phyloP scores from a whole-genome alignment of 2,888 invertebrate species.

The Nineta flava region DNA sequence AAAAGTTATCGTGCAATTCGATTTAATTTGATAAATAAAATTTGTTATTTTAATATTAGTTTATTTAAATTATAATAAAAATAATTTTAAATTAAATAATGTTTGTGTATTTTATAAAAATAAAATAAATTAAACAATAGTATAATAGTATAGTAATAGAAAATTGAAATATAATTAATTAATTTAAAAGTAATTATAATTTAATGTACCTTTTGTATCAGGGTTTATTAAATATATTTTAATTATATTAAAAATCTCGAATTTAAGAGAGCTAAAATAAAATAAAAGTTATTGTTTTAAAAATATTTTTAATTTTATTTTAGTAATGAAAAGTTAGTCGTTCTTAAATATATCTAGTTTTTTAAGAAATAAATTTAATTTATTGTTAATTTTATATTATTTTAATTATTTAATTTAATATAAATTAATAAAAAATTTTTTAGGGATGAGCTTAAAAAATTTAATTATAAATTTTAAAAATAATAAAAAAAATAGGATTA shows the following conservation, averaged over 20 bases:
- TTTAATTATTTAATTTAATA: background rate
- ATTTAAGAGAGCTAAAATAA: slow-evolving; percentile 43
- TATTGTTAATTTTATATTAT: slow-evolving; percentile 12
- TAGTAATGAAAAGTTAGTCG: slow-evolving; percentile 49
- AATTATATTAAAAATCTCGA: slow-evolving; percentile 34
- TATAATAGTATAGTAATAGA: slow-evolving; percentile 38
- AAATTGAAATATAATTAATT: slow-evolving; percentile 32
- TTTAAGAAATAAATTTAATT: slow-evolving; percentile 44
- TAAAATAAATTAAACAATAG: slow-evolving; percentile 27
- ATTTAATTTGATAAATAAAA: background rate
- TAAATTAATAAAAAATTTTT: background rate
- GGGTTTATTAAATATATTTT: slow-evolving; percentile 40
- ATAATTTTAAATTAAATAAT: background rate
- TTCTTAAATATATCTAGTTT: slow-evolving; percentile 51
- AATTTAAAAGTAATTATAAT: slow-evolving; percentile 35
- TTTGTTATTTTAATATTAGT: background rate
- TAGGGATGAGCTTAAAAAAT: background rate
- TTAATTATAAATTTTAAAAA: slow-evolving; percentile 45
- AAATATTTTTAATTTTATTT: slow-evolving; percentile 44
- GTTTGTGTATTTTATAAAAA: background rate
- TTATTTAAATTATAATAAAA: background rate
- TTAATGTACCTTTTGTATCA: slow-evolving; percentile 59
- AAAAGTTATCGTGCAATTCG: slow-evolving; percentile 24
- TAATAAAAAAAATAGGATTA: slow-evolving; percentile 36
- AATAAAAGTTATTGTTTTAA: slow-evolving; percentile 39